These are phyloP conservation scores for Drosophila sucinea DNA, from an alignment of 1,140 invertebrate species.

Conservation along the genomic window DNA sequence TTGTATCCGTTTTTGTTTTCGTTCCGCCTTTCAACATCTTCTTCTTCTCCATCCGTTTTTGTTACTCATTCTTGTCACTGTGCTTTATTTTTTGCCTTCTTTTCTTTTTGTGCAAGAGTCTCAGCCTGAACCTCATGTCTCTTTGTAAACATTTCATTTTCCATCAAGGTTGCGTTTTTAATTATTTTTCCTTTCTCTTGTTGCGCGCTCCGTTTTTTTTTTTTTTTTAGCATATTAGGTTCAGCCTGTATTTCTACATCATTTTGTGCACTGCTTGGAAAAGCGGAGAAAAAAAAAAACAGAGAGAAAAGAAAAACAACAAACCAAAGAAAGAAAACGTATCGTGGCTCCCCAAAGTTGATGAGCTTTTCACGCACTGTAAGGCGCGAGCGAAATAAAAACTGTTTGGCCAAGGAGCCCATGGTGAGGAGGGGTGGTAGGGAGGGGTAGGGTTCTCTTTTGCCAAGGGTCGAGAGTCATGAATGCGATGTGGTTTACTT, in stretches of 20 bases:
- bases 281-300: conserved; percentile 26
- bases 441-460: conserved; percentile 26
- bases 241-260: conserved; percentile 65
- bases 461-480: conserved; percentile 67
- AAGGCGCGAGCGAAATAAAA: conserved; percentile 63
- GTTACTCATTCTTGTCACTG: conserved; percentile 56
- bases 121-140: conserved; percentile 44
- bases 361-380: conserved; percentile 80
- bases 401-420: conserved; percentile 12
- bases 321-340: conserved; percentile 8
- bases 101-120: background rate
- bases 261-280: conserved; percentile 59
- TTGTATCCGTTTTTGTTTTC: conserved; percentile 74
- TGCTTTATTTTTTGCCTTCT: conserved; percentile 46
- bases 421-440: background rate
- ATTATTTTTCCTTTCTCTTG: conserved; percentile 80
- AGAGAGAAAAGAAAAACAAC: conserved; percentile 11
- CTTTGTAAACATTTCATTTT: conserved; percentile 82
- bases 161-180: conserved; percentile 82
- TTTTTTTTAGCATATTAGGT: conserved; percentile 68
- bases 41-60: conserved; percentile 26
- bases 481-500: conserved; percentile 78
- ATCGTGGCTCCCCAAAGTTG: conserved; percentile 51
- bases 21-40: conserved; percentile 68
- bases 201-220: conserved; percentile 43